Conservation (phyloP, 1,140 invertebrate genomes). For the Caenorhabditis latens region DNA sequence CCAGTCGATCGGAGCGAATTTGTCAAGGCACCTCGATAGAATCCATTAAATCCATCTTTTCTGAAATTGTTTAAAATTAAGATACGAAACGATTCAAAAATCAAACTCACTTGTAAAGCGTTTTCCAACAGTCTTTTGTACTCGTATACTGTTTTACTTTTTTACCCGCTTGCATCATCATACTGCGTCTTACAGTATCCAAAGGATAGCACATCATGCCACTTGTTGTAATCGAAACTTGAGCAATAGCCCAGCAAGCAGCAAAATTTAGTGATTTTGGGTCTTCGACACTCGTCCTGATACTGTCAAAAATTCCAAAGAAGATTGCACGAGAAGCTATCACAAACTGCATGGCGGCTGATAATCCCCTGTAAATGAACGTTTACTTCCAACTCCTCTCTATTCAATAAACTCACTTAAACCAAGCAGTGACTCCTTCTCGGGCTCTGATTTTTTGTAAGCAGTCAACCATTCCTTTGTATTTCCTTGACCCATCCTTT, state of each 20-base stretch:
- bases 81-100: neutral
- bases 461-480: constrained; percentile 76
- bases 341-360: constrained; percentile 77
- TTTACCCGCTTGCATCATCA: constrained; percentile 73
- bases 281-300: constrained; percentile 66
- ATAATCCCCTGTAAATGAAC: constrained; percentile 72
- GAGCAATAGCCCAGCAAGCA: constrained; percentile 70
- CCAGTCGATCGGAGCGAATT: constrained; percentile 72
- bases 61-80: constrained; percentile 58
- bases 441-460: constrained; percentile 69
- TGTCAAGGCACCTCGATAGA: constrained; percentile 72
- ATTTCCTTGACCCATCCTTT: constrained; percentile 68
- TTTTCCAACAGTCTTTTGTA: constrained; percentile 69
- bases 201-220: constrained; percentile 71
- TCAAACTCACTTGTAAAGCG: constrained; percentile 62
- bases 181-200: constrained; percentile 71
- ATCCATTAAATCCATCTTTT: constrained; percentile 67
- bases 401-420: constrained; percentile 66
- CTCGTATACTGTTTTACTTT: constrained; percentile 67
- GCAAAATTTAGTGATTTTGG: constrained; percentile 68
- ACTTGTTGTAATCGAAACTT: constrained; percentile 63
- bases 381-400: too few species aligned
- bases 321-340: constrained; percentile 78
- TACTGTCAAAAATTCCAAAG: constrained; percentile 78
- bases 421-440: constrained; percentile 76